Conservation (phyloP, 2,797 vertebrate species). For the Acanthurus tractus region DNA sequence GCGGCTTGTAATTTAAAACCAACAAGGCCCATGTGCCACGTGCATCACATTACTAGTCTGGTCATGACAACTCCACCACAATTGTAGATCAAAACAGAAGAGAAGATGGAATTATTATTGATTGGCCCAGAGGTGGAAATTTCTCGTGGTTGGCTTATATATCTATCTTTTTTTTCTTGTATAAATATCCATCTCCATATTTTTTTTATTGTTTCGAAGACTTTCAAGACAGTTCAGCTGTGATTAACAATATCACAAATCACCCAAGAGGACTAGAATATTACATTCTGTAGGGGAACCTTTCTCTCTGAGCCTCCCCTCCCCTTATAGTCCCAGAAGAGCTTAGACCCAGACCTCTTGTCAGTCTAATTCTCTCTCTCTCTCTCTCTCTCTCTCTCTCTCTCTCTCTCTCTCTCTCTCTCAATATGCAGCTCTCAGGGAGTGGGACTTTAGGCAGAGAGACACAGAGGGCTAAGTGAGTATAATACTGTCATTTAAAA, state of each 20-base stretch:
- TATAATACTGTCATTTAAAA: conserved; percentile 62
- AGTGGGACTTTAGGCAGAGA: conserved; percentile 59
- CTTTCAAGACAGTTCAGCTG: neutral
- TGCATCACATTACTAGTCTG: neutral
- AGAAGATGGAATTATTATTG: neutral
- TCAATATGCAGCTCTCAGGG: conserved; percentile 47
- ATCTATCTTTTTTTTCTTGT: neutral
- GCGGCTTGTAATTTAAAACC: neutral
- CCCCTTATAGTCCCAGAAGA: conserved; percentile 27
- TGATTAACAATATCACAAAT: conserved; percentile 12
- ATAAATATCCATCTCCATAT: neutral
- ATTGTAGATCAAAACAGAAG: neutral
- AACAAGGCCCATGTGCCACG: neutral
- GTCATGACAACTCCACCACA: neutral
- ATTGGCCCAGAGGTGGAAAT: neutral
- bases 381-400: neutral
- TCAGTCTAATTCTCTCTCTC: conserved; percentile 25
- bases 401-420: conserved; percentile 6
- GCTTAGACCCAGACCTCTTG: conserved; percentile 37
- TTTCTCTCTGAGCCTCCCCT: conserved; percentile 16
- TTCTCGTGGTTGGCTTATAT: neutral
- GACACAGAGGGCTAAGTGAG: conserved; percentile 58
- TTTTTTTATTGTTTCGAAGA: too few species aligned
- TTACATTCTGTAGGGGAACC: neutral
- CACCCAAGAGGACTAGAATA: neutral